phyloP scores from a whole-genome alignment of 2,797 vertebrate species.

The Tarsius wallacei region DNA sequence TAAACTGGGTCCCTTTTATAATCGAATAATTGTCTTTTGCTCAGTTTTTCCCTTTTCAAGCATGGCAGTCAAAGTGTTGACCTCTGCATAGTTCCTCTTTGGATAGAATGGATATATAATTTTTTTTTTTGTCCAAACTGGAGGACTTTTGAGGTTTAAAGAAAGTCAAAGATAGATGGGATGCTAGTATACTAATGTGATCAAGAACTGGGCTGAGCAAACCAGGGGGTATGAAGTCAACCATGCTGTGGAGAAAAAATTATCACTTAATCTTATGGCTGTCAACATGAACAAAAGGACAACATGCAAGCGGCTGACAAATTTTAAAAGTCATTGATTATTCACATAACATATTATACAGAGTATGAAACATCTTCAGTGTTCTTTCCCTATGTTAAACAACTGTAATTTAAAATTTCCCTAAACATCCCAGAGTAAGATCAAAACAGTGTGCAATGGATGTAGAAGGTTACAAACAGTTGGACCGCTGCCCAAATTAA shows the following conservation, averaged over 20 bases:
- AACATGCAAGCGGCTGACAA: not conserved
- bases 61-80: not conserved
- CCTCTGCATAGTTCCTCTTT: not conserved
- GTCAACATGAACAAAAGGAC: not conserved
- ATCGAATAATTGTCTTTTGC: not conserved
- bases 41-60: not conserved
- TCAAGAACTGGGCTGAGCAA: not conserved
- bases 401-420: not conserved
- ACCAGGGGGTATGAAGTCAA: rapidly evolving
- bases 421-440: not conserved
- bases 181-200: not conserved
- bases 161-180: not conserved
- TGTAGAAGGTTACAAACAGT: not conserved
- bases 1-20: not conserved
- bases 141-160: not conserved
- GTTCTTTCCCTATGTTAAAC: not conserved
- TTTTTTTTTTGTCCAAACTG: no score
- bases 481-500: not conserved
- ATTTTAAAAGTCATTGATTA: not conserved
- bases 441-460: not conserved
- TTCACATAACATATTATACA: not conserved
- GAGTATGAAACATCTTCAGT: not conserved
- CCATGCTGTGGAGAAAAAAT: not conserved
- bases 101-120: not conserved
- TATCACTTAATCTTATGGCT: not conserved